These are phyloP conservation scores for Clostera curtula DNA, from an alignment of 2,888 invertebrate species.

Conservation along the genomic window DNA sequence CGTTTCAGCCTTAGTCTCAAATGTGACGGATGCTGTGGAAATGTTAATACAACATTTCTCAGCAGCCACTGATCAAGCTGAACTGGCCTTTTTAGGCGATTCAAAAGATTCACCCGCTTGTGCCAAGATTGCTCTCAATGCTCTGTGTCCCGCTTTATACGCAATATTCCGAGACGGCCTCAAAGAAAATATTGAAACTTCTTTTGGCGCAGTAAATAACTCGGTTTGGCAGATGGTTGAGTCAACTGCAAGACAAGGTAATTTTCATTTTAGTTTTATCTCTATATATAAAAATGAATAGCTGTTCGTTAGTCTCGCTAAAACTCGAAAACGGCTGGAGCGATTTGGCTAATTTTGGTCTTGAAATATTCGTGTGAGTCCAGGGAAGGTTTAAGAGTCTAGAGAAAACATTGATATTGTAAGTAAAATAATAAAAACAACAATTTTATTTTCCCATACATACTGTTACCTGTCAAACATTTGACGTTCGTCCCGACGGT, in stretches of 20 bases:
- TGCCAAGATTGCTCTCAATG: conserved; percentile 82
- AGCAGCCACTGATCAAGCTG: conserved; percentile 77
- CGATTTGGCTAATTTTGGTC: too few relatives aligned
- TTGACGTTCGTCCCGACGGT: too few relatives aligned
- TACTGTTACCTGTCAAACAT: too few relatives aligned
- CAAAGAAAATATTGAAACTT: conserved; percentile 85
- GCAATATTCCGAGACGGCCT: conserved; percentile 90
- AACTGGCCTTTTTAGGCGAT: conserved; percentile 75
- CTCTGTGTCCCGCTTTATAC: conserved; percentile 88
- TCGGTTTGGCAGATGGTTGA: conserved; percentile 94
- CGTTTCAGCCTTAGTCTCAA: conserved; percentile 79
- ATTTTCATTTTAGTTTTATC: too few relatives aligned
- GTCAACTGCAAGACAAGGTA: conserved; percentile 88
- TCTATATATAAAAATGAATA: too few relatives aligned
- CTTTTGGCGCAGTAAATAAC: conserved; percentile 89
- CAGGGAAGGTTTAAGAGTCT: too few relatives aligned
- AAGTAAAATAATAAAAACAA: too few relatives aligned
- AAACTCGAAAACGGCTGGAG: too few relatives aligned
- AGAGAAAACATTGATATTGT: too few relatives aligned
- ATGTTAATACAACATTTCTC: conserved; percentile 83
- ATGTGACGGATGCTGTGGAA: conserved; percentile 84
- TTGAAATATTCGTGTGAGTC: too few relatives aligned
- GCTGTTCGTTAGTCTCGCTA: too few relatives aligned
- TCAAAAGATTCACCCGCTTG: conserved; percentile 77
- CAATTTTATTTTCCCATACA: too few relatives aligned